Base-by-base conservation (phyloP, 2,113 vertebrate species). In the Mionectes macconnelli region DNA sequence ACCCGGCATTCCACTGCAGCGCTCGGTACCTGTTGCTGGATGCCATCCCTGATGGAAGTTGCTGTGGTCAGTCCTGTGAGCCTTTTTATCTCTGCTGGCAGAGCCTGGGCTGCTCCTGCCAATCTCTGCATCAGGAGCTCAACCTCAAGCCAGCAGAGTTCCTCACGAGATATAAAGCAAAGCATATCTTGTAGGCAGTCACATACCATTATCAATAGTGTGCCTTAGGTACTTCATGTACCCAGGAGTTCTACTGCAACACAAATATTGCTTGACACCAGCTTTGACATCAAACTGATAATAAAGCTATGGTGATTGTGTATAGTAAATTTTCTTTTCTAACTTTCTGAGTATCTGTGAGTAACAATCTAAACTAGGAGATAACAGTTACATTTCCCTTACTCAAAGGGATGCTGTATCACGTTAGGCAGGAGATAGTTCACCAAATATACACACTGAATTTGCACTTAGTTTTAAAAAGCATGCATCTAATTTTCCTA, bases 1-100 rank as follows among this genome's bases (percentile, higher is more conserved):
- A 97, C 4, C 89, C 89, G 0, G 80, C 93, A 2, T 87, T 98
- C 96, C 97, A 98, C 24, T 85, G 67, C 8, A 98, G 88, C 0
- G 49, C 97, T 6, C 84, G 90, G 44, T 96, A 96, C 5, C 62
- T 3, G 2, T 68, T 68, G 30, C 45, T 96, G 79, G 91, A 95
- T 1, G 89, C 84, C 96, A 97, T 96, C 20, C 96, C 97, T 88
- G 35, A 44, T 5, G 62, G 49, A 89, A 90, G 67, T 10, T 92
- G 13, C 37, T 47, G 22, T 0, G 0, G 11, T 90, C 45, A 92
- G 30, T 72, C 44, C 70, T 24, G 31, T 0, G 1, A 15, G 56
- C 19, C n/a, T 73, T 69, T 40, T 1, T 0, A 10, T 22, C 16
- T 57, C 39, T 47, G n/a, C 35, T 4, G 7, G 30, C 4, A 3